Evolutionary conservation across 2,888 invertebrate genomes (phyloP), one percentile per base, ranked within the genome.

Genomic region (Zygogramma bicolorata): DNA sequence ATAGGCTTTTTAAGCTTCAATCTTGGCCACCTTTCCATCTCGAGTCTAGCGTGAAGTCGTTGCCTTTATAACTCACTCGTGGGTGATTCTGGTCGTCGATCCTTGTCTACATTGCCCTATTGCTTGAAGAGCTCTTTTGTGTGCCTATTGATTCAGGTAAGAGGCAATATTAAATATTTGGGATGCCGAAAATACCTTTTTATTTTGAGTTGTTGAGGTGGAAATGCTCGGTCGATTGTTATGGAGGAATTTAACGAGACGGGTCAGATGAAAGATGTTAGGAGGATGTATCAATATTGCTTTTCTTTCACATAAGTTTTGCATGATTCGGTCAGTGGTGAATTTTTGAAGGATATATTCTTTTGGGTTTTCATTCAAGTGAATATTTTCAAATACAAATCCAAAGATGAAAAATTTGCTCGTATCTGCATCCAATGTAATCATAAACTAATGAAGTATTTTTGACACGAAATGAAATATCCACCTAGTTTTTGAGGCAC

Each of bases 1-100:
- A 80, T 80, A 74, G 77, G 76, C 74, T 80, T 78, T 78, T 81
- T 78, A 80, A 79, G 77, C 70, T 68, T 68, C 76, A 75, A 77
- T 77, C 77, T 74, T 66, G 70, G 68, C 71, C 75, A 72, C 68
- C 76, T 78, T 66, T 60, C 66, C 70, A 68, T 72, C 70, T 53
- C n/a, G 42, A 63, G 29, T 63, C 63, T 61, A 27, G 18, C 60
- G 68, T 65, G 57, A 70, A 71, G 70, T 70, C 59, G 70, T 73
- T 66, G 73, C 73, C 69, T 70, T 75, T 75, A 71, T 67, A 61
- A 61, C 63, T 67, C 65, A 65, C 62, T 68, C 59, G 29, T 68
- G n/a, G 61, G 29, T 60, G 29, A 34, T 69, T 66, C 42, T 49
- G 57, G 34, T 38, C 58, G 25, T 42, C 34, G 38, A 22, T 60